phyloP scores from a whole-genome alignment of 2,113 vertebrate genomes.

The Xyrauchen texanus region DNA sequence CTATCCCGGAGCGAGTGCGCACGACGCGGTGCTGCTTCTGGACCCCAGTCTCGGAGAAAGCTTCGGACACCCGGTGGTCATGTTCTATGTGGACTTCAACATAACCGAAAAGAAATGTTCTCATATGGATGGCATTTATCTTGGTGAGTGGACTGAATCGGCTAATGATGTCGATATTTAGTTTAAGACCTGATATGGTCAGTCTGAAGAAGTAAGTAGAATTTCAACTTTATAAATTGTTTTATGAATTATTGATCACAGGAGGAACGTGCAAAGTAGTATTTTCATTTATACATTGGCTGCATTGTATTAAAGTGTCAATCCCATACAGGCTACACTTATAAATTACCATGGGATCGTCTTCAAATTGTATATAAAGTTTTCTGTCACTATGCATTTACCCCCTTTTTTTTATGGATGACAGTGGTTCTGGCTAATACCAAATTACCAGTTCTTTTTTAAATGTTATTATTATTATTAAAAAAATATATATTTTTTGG shows the following conservation, averaged over 20 bases:
- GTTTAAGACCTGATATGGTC: neutral
- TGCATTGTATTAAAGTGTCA: neutral
- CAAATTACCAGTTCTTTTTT: no score
- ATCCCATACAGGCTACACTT: neutral
- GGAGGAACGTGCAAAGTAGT: no score
- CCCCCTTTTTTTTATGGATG: no score
- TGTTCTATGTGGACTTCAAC: constrained; percentile 79
- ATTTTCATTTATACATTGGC: neutral
- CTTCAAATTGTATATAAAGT: no score
- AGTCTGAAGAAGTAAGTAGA: no score
- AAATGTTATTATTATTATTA: no score
- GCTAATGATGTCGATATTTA: neutral
- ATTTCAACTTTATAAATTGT: no score
- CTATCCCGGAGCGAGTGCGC: constrained; percentile 60
- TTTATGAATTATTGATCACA: no score
- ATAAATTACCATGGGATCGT: no score
- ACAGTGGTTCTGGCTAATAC: no score
- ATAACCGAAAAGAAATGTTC: constrained; percentile 77
- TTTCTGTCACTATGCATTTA: no score
- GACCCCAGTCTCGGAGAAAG: constrained; percentile 78
- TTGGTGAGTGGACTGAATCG: constrained; percentile 67
- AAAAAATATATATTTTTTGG: no score
- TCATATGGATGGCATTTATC: constrained; percentile 74
- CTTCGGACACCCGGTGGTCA: constrained; percentile 76
- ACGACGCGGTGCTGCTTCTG: constrained; percentile 76